Evolutionary conservation across 2,797 vertebrate species (phyloP), one percentile per base, ranked within the genome.

Genomic region (Falco concolor): DNA sequence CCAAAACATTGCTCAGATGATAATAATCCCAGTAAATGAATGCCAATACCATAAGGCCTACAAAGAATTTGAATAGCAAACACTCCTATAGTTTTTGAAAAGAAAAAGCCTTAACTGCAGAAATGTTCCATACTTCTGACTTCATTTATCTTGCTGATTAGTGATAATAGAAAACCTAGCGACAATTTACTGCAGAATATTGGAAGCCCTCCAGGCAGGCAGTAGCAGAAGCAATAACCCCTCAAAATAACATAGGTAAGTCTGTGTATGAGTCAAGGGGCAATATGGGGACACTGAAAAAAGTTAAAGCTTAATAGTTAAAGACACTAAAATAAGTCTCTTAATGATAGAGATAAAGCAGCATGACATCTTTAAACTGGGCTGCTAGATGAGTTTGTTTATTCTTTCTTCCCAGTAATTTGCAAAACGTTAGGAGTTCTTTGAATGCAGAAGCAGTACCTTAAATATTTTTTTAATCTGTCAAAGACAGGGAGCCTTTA

Each of bases 71-170:
- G 47, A 81, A 91, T 76, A 94, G 60, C 47, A 73, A 86, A 54
- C 17, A 38, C 25, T 84, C 14, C 28, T 54, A 23, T 45, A 76
- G 64, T 34, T 88, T 93, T 86, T 81, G 4, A 52, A 88, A 88
- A 79, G 10, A 76, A 79, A 91, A 73, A 76, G 44, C 54, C 78
- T 88, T 69, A 91, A 72, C 59, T 72, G 18, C 59, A 90, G 63
- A 91, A 90, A 52, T 63, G 24, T 90, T 91, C 63, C 9, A 4
- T 87, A 61, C 59, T 83, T 89, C 74, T 84, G 77, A 88, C 74
- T 93, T 76, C 82, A 69, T 95, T 94, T 93, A 45, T 94, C 73
- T 81, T 93, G 40, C 67, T 91, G 82, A 94, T 94, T 95, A 92
- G 54, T 79, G 54, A 59, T 91, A 95, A 94, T 91, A 87, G 77